These are phyloP conservation scores for Crotalus adamanteus DNA, from an alignment of 2,797 vertebrate species.

Conservation along the genomic window DNA sequence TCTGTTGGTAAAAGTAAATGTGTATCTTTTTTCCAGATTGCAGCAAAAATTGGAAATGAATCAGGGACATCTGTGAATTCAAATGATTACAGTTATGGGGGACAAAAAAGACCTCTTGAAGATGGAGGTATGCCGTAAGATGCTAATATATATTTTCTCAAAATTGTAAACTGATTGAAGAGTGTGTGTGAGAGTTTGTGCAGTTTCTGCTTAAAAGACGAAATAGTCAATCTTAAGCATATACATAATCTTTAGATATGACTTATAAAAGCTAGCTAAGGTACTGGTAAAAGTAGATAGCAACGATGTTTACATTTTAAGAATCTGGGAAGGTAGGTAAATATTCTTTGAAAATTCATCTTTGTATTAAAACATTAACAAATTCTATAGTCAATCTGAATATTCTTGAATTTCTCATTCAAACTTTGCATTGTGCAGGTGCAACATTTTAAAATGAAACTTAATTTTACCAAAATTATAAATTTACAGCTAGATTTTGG, in stretches of 20 bases:
- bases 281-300: neutral
- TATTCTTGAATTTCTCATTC: neutral
- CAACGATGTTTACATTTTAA: neutral
- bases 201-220: conserved; percentile 11
- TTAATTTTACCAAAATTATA: conserved; percentile 41
- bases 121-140: conserved; percentile 87
- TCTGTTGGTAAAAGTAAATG: neutral
- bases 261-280: neutral
- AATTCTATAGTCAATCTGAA: conserved; percentile 10
- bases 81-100: conserved; percentile 93
- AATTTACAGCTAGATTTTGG: conserved; percentile 39
- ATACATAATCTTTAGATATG: neutral
- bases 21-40: conserved; percentile 78
- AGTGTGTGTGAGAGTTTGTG: neutral
- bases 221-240: neutral
- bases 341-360: neutral
- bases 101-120: conserved; percentile 98
- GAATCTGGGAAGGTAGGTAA: conserved; percentile 10
- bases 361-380: neutral
- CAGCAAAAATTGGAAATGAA: conserved; percentile 97
- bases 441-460: conserved; percentile 12
- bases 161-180: neutral
- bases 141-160: conserved; percentile 7
- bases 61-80: conserved; percentile 82
- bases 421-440: conserved; percentile 1